Evolutionary conservation across 2,113 vertebrate genomes (phyloP), one percentile per base, ranked within the genome.

Genomic region (Petrocephalus zakoni): DNA sequence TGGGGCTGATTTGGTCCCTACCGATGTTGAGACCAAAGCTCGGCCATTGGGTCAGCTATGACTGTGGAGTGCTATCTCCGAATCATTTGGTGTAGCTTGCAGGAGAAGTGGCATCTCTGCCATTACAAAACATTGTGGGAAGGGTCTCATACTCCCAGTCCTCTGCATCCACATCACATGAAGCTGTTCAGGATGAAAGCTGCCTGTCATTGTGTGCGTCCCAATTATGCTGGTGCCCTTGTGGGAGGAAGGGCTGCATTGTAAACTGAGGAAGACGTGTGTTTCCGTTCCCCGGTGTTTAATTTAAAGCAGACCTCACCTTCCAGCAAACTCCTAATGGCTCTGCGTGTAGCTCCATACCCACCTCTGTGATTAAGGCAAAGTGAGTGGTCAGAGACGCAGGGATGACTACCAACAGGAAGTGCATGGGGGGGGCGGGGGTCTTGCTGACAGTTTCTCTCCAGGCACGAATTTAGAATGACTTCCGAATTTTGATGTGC

Each of bases 201-300:
- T n/a, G 89, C 83, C 82, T 90, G 90, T 94, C 90, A 85, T 89
- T 82, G n/a, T 47, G 91, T 68, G 92, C 84, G 93, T 90, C 90
- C 4, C 94, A 93, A 93, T 94, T 94, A 93, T 89, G 89, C 89
- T 89, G 87, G 88, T 92, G 91, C 92, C 90, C 92, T 91, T 92
- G 93, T 22, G 46, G 89, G 89, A 92, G 91, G 92, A 92, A 92
- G 91, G 93, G 93, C 90, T 90, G 87, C 88, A 92, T 89, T 90
- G 89, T 94, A 94, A 95, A 91, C 92, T 92, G 55, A 94, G 94
- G 94, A 95, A 94, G 92, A 94, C 94, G 93, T 92, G 92, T 84
- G 9, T 92, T 93, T 94, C 90, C 90, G 87, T 89, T 91, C 91
- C 92, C 92, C 92, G 90, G 93, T 92, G 92, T 90, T 86, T 94